Percentiles rank a stretch among this genome's conserved stretches.
These are phyloP conservation scores for Bergia puertoricense DNA, from an alignment of 92 coral and sea anemone species.

Conservation along the genomic window DNA sequence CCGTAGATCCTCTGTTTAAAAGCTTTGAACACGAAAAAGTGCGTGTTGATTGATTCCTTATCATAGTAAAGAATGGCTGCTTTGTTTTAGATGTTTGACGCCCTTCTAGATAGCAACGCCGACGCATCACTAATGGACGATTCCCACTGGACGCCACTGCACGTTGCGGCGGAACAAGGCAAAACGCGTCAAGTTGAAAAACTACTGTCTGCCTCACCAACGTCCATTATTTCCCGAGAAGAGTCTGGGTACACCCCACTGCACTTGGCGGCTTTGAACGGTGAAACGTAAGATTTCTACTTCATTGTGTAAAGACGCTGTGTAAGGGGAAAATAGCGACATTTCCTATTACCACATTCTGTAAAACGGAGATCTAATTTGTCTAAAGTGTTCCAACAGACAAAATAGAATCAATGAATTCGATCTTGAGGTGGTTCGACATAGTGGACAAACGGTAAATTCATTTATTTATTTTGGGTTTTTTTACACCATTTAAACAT, in stretches of 20 bases:
- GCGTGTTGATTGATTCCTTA: not conserved
- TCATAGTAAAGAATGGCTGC: not conserved
- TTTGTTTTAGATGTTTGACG: conserved; percentile 45
- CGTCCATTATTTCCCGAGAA: conserved; percentile 56
- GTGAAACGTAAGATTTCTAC: conserved; percentile 49
- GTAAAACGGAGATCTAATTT: too few species aligned
- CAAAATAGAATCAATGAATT: too few species aligned
- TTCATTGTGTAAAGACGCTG: not conserved
- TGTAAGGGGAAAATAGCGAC: not conserved
- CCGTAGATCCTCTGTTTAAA: too few species aligned
- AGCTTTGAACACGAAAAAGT: too few species aligned
- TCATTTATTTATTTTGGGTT: too few species aligned
- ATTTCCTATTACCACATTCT: too few species aligned
- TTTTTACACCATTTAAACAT: too few species aligned
- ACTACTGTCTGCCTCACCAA: conserved; percentile 49
- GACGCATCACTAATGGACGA: conserved; percentile 61
- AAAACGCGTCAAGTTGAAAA: conserved; percentile 60
- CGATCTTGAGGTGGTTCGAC: too few species aligned
- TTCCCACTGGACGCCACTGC: conserved; percentile 61
- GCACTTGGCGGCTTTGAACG: conserved; percentile 73
- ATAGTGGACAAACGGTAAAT: too few species aligned
- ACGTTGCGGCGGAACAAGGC: conserved; percentile 72
- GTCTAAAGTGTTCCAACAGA: too few species aligned
- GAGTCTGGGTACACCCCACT: conserved; percentile 57
- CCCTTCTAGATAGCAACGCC: conserved; percentile 54